Evolutionary conservation across 2,888 invertebrate species (phyloP).

Genomic region (Zygaena filipendulae): DNA sequence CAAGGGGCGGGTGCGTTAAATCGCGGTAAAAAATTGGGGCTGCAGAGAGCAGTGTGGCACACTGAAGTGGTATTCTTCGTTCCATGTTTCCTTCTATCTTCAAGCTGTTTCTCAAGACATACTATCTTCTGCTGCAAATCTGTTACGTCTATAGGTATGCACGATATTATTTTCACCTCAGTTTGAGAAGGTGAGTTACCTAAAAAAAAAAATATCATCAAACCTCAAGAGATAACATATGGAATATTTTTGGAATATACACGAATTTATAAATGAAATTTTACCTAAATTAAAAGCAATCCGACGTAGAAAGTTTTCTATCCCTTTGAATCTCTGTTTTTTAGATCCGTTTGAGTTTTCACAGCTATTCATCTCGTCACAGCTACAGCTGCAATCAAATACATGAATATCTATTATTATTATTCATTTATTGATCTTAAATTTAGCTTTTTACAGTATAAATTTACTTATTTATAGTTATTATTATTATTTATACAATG

Average conservation of each 20-base stretch:
- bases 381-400: no score
- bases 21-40: background rate
- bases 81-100: conserved; percentile 16
- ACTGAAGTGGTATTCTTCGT: background rate
- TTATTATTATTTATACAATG: no score
- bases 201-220: conserved; percentile 21
- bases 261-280: background rate
- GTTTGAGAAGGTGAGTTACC: conserved; percentile 54
- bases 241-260: background rate
- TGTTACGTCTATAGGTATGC: conserved; percentile 57
- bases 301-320: conserved; percentile 46
- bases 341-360: background rate
- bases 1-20: no score
- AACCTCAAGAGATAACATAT: background rate
- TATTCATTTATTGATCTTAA: no score
- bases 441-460: no score
- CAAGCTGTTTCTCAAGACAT: conserved; percentile 36
- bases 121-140: conserved; percentile 50
- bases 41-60: background rate
- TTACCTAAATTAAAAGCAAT: conserved; percentile 49
- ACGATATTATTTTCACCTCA: conserved; percentile 59
- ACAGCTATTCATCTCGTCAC: no score
- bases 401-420: no score
- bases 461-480: no score
- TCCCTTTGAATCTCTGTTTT: conserved; percentile 40